Percentiles rank a stretch among this genome's conserved stretches.
Evolutionary conservation across 2,113 vertebrate genomes (phyloP).

Genomic region (Bujurquina vittata): DNA sequence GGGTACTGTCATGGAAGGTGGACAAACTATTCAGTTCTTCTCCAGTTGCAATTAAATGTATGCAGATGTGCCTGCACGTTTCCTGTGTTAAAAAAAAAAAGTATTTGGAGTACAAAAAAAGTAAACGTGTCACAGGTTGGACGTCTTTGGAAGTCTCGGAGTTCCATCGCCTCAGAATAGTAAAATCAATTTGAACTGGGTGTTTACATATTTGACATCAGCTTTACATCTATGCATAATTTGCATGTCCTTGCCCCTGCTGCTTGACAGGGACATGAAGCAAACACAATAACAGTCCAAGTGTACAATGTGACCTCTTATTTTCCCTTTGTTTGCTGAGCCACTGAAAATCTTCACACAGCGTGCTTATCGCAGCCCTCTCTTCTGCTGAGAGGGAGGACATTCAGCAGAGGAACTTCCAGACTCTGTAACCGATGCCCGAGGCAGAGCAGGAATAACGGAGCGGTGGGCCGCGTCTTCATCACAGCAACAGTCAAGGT

Average conservation of each 20-base stretch:
- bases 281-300: background rate
- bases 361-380: background rate
- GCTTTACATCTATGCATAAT: background rate
- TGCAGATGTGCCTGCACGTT: no score
- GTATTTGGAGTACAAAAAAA: background rate
- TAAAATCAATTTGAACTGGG: background rate
- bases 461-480: conserved; percentile 32
- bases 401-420: conserved; percentile 8
- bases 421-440: background rate
- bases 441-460: conserved; percentile 32
- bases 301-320: background rate
- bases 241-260: background rate
- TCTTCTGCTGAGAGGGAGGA: background rate
- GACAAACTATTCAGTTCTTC: background rate
- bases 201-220: background rate
- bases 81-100: no score
- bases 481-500: conserved; percentile 59
- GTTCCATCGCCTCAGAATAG: background rate
- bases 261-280: background rate
- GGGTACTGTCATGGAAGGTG: no score
- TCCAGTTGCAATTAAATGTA: background rate
- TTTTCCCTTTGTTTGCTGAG: background rate
- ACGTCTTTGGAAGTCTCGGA: no score
- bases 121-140: background rate
- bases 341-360: background rate